Evolutionary conservation across 92 coral and sea anemone species (phyloP), one percentile per base, ranked within the genome.

Genomic region (Plumapathes pennacea): DNA sequence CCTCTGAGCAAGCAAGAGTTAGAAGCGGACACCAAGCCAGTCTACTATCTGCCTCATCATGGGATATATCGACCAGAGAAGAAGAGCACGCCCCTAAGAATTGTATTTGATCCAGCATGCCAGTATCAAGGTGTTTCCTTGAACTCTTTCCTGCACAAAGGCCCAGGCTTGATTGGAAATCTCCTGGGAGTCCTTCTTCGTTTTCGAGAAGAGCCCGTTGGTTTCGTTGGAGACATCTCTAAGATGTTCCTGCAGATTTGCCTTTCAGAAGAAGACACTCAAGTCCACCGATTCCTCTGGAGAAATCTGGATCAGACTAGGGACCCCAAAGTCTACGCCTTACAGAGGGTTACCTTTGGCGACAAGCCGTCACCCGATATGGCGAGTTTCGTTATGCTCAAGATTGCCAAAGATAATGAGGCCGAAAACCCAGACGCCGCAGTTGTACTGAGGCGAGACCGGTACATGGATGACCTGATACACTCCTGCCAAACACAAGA

Each of bases 171-270:
- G 26, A 66, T 76, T 46, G 76, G 83, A 14, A 76, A 67, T 14
- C 45, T 75, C 30, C 68, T 75, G 0, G 74, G 74, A 17, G 76
- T 67, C 23, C 36, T 76, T 4, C 44, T 76, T 3, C 76, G 57
- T n/a, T 66, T 76, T 17, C 63, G 83, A 11, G 76, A 65, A 40
- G 83, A 76, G 10, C 74, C n/a, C 10, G 60, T 76, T 15, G 83
- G 57, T 11, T 76, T 65, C 24, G 49, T 26, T 11, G 76, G 69
- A 25, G 82, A 75, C 26, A 64, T 75, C 27, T 75, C 68, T 11
- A 77, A 77, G 46, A 77, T 77, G 84, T 69, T 58, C n/a, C 57
- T 69, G 11, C 85, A 77, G 46, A 77, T 77, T 20, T 18, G 10
- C 39, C 52, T 76, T 30, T 69, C 60, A 1, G 68, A 48, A 42